phyloP scores from a whole-genome alignment of 2,113 vertebrate genomes.

The Dryoscopus gambensis region DNA sequence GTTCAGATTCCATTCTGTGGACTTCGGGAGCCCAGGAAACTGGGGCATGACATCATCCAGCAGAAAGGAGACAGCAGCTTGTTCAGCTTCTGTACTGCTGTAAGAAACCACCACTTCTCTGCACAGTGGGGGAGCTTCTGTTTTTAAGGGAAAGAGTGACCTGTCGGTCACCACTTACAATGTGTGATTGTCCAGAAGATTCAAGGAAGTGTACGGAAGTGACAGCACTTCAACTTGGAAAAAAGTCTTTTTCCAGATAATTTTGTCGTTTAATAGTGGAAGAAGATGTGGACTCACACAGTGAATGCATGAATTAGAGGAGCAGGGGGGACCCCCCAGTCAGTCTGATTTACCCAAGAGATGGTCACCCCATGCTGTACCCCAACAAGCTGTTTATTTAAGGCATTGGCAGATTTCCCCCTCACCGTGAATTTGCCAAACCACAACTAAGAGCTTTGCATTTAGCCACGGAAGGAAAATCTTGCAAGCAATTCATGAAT shows the following conservation, averaged over 20 bases:
- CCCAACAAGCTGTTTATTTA: not conserved
- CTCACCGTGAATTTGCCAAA: not conserved
- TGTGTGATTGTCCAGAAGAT: not conserved
- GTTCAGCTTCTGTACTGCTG: not conserved
- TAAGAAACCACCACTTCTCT: not conserved
- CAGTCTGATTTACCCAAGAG: not conserved
- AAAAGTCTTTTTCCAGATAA: not conserved
- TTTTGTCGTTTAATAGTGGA: not conserved
- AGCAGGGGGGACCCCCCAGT: not conserved
- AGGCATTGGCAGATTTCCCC: not conserved
- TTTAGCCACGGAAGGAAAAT: not conserved
- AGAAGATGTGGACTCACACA: not conserved
- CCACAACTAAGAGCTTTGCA: not conserved
- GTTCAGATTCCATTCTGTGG: not conserved
- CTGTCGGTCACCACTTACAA: not conserved
- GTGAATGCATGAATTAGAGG: not conserved
- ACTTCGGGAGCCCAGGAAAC: not conserved
- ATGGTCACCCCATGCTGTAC: not conserved
- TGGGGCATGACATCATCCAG: not conserved
- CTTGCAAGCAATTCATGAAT: not conserved
- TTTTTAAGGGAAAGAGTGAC: not conserved
- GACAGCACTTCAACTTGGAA: not conserved
- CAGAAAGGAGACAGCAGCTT: not conserved
- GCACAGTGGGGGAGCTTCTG: not conserved
- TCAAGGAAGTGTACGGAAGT: accelerated